phyloP scores from a whole-genome alignment of 2,113 vertebrate species.

The Corydoras maculifer region DNA sequence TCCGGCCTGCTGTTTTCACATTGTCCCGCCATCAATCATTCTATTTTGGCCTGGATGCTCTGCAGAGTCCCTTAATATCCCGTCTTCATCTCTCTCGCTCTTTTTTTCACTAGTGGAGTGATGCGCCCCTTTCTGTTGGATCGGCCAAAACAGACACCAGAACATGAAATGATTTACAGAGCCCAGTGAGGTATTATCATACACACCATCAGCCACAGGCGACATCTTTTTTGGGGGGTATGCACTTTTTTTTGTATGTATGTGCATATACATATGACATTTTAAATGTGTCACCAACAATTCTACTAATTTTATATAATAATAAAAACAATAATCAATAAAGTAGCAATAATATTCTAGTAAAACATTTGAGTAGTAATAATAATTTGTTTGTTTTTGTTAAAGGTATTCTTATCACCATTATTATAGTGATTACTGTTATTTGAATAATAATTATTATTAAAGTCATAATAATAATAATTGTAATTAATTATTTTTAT shows the following conservation, averaged over 20 bases:
- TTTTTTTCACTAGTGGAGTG: conserved; percentile 71
- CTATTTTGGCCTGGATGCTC: conserved; percentile 86
- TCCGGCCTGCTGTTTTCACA: conserved; percentile 85
- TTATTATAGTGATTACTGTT: too few relatives aligned
- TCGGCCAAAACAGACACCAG: conserved; percentile 55
- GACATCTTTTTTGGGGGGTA: background rate
- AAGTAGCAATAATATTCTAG: background rate
- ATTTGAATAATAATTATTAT: too few relatives aligned
- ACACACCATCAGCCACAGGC: conserved; percentile 6
- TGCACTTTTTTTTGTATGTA: background rate
- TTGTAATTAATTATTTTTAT: too few relatives aligned
- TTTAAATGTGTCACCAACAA: background rate
- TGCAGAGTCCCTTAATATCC: conserved; percentile 95
- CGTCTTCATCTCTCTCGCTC: conserved; percentile 86
- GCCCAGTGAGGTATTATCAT: conserved; percentile 27
- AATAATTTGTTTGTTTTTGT: too few relatives aligned
- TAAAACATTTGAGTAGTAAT: too few relatives aligned
- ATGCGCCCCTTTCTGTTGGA: conserved; percentile 77
- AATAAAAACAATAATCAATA: background rate
- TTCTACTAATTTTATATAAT: background rate
- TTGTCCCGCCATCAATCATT: conserved; percentile 96
- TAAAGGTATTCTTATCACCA: too few relatives aligned
- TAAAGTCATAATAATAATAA: too few relatives aligned
- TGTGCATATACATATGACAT: background rate
- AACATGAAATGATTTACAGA: conserved; percentile 45